A percentile compares a stretch with the other conserved stretches of the same genome.
These are phyloP conservation scores for Alosa sapidissima DNA, from an alignment of 2,797 vertebrate species.

Conservation along the genomic window DNA sequence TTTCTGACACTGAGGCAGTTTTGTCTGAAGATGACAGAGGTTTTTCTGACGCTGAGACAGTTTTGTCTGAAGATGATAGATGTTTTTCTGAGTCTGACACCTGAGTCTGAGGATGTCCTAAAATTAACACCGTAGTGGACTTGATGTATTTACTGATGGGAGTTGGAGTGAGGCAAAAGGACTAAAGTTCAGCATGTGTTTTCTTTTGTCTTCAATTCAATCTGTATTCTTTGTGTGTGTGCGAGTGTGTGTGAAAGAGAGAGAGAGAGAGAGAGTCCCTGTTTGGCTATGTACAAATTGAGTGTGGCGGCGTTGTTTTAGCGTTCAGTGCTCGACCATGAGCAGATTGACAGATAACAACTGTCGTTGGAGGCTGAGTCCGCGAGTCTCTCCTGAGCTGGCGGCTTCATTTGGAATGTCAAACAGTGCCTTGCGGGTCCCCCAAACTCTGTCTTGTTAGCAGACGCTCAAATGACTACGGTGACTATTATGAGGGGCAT, in stretches of 20 bases:
- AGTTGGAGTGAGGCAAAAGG: neutral
- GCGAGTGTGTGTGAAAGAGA: neutral
- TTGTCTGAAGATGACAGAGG: no score
- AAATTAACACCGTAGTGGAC: no score
- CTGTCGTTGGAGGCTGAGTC: conserved; percentile 33
- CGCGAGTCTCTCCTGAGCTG: conserved; percentile 16
- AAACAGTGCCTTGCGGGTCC: conserved; percentile 2
- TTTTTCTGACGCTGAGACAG: no score
- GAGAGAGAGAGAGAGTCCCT: neutral
- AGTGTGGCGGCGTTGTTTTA: neutral
- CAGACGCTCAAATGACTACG: neutral
- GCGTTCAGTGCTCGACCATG: neutral
- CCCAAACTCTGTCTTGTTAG: conserved; percentile 23
- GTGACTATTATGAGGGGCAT: neutral
- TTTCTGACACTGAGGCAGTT: no score
- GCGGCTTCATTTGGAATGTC: conserved; percentile 23
- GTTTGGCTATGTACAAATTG: neutral
- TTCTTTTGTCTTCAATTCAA: neutral
- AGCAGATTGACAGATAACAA: neutral
- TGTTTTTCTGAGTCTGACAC: no score
- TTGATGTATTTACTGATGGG: neutral
- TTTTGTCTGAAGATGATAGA: no score
- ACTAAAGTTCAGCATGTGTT: neutral
- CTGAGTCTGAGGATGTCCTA: no score
- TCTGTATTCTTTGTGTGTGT: neutral